phyloP scores from a whole-genome alignment of 2,888 invertebrate genomes.

The Quadroppia sp. region DNA sequence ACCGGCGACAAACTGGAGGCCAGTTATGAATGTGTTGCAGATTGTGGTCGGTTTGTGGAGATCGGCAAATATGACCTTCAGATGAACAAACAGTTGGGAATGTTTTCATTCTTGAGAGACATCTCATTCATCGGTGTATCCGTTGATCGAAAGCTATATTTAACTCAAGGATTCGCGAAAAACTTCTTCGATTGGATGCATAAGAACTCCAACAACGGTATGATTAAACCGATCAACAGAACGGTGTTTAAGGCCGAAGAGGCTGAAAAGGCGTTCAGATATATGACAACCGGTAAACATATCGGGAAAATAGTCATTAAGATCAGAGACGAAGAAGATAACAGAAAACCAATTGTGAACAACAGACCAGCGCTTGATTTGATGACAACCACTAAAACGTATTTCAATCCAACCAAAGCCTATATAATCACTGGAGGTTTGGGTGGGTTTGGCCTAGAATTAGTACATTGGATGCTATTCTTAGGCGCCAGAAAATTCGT shows the following conservation, averaged over 20 bases:
- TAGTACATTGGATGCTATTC: slow-evolving; percentile 79
- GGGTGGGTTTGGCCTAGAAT: slow-evolving; percentile 93
- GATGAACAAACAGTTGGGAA: no score
- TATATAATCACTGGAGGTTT: slow-evolving; percentile 67
- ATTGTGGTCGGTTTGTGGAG: no score
- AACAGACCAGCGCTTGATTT: background rate
- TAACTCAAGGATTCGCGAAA: slow-evolving; percentile 55
- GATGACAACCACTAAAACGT: slow-evolving; percentile 72
- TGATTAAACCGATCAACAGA: slow-evolving; percentile 81
- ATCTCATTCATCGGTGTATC: no score
- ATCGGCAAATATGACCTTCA: no score
- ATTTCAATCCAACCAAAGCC: slow-evolving; percentile 59
- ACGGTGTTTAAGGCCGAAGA: slow-evolving; percentile 80
- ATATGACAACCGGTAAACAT: no score
- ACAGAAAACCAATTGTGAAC: slow-evolving; percentile 1
- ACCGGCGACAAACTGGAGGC: slow-evolving; percentile 94
- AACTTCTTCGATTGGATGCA: slow-evolving; percentile 84
- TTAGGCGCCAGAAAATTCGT: slow-evolving; percentile 81
- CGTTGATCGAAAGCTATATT: slow-evolving; percentile 64
- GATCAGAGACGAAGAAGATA: slow-evolving; percentile 73
- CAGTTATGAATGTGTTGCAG: slow-evolving; percentile 80
- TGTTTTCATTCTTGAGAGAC: no score
- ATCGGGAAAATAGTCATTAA: no score
- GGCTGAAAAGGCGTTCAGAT: slow-evolving; percentile 86
- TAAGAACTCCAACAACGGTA: slow-evolving; percentile 79